These are phyloP conservation scores for Zaprionus nigranus DNA, from an alignment of 1,140 invertebrate species.

Conservation along the genomic window DNA sequence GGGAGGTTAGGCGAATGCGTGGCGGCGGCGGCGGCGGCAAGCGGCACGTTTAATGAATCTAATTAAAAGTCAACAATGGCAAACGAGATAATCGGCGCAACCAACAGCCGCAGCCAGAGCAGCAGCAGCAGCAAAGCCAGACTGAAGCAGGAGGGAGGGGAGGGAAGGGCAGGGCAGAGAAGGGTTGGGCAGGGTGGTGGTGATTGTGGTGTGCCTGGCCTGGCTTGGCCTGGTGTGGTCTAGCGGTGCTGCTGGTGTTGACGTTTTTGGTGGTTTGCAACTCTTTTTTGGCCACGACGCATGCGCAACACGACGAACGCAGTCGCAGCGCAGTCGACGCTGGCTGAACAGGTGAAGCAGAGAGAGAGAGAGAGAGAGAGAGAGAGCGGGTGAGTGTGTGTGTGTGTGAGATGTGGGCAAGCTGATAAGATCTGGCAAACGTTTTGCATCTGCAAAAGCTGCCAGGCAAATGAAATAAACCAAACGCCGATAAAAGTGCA, in stretches of 20 bases:
- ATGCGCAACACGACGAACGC: slow-evolving; percentile 71
- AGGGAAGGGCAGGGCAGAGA: not conserved
- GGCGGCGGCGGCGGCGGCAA: slow-evolving; percentile 42
- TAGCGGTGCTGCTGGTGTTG: slow-evolving; percentile 12
- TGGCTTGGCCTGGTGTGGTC: not conserved
- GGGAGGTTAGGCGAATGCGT: not conserved
- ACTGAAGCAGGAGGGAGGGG: not conserved
- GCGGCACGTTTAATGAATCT: slow-evolving; percentile 83
- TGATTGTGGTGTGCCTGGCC: not conserved
- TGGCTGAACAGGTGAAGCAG: slow-evolving; percentile 64
- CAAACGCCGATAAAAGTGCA: slow-evolving; percentile 67
- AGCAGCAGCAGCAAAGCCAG: slow-evolving; percentile 11
- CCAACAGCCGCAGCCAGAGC: slow-evolving; percentile 27
- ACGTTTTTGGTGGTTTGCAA: slow-evolving; percentile 16
- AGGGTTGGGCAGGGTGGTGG: slow-evolving; percentile 8
- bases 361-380: slow-evolving; percentile 19
- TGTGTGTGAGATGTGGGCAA: slow-evolving; percentile 28
- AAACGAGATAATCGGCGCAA: slow-evolving; percentile 75
- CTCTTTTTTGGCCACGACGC: slow-evolving; percentile 49
- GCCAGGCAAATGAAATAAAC: slow-evolving; percentile 79
- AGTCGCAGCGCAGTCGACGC: slow-evolving; percentile 32
- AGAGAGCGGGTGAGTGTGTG: slow-evolving; percentile 27
- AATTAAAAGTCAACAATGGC: slow-evolving; percentile 84
- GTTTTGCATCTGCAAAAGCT: slow-evolving; percentile 75
- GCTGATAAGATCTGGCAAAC: slow-evolving; percentile 45